Evolutionary conservation across 92 coral and sea anemone species (phyloP), one percentile per base, ranked within the genome.

Genomic region (Zoanthus sansibaricus): DNA sequence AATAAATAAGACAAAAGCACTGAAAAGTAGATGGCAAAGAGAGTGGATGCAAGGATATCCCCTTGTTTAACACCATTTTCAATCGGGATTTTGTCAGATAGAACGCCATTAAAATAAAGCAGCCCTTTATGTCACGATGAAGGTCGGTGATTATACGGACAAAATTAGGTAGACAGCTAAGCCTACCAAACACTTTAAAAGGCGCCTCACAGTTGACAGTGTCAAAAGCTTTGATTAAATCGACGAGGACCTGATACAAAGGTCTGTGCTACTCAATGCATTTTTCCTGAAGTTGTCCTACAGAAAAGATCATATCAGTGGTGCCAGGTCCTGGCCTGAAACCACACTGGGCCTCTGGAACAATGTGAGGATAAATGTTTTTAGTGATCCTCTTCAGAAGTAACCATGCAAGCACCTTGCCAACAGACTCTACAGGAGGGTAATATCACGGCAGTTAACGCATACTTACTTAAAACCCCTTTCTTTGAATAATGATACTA

Each of bases 1-100:
- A n/a, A n/a, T n/a, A n/a, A n/a, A n/a, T n/a, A n/a, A n/a, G n/a
- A n/a, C n/a, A n/a, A n/a, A 6, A 84, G 61, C 79, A 84, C 69
- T 20, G 80, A 44, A 12, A 71, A 72, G 31, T 58, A 59, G 82
- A 85, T 85, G 73, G 88, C 55, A 56, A 85, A 85, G 42, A 73
- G 31, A 14, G 69, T 72, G 56, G 88, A 74, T 2, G 82, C 82
- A 44, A 59, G 56, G 74, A n/a, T n/a, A n/a, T n/a, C n/a, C n/a
- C n/a, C n/a, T n/a, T 85, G 73, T 44, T 85, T 37, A 25, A 72
- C 75, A 70, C 47, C 17, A 71, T 37, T 71, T 37, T 71, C 76
- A 37, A 71, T 49, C 45, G 86, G 71, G 20, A 30, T 18, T 37
- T 30, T 25, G 15, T 58, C 47, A 20, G 74, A 49, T 17, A 13